These are phyloP conservation scores for Lasioglossum figueresi DNA, from an alignment of 2,888 invertebrate genomes.

Conservation along the genomic window DNA sequence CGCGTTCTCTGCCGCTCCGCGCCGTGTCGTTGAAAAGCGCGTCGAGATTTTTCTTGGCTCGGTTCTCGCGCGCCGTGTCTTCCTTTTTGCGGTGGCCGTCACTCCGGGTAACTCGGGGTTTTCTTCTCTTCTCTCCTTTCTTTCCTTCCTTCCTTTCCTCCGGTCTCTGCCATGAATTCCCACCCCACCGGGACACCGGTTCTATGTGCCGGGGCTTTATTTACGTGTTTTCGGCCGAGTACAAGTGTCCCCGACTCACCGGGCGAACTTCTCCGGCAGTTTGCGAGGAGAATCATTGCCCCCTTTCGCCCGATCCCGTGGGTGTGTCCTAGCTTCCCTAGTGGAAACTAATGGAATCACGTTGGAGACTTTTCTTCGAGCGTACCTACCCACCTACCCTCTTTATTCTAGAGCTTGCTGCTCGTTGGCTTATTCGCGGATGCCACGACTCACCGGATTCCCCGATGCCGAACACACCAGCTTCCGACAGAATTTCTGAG, in stretches of 20 bases:
- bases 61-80: slow-evolving; percentile 30
- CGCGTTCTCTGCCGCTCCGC: slow-evolving; percentile 18
- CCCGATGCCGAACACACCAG: background rate
- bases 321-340: slow-evolving; percentile 27
- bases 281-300: slow-evolving; percentile 47
- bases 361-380: slow-evolving; percentile 30
- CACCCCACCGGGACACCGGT: background rate
- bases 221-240: slow-evolving; percentile 70
- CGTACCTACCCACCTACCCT: background rate
- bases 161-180: slow-evolving; percentile 40
- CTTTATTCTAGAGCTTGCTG: background rate
- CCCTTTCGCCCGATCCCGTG: slow-evolving; percentile 33
- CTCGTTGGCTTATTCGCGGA: slow-evolving; percentile 5
- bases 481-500: slow-evolving; percentile 21
- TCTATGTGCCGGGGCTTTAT: slow-evolving; percentile 54
- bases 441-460: slow-evolving; percentile 32
- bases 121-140: slow-evolving; percentile 19
- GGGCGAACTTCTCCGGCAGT: slow-evolving; percentile 47
- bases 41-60: slow-evolving; percentile 70
- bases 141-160: slow-evolving; percentile 2
- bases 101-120: slow-evolving; percentile 66
- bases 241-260: slow-evolving; percentile 58
- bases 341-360: slow-evolving; percentile 43
- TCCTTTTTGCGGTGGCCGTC: slow-evolving; percentile 70
- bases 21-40: slow-evolving; percentile 56